Evolutionary conservation across 2,888 invertebrate genomes (phyloP), one percentile per base, ranked within the genome.

Genomic region (Tetrapedia diversipes): DNA sequence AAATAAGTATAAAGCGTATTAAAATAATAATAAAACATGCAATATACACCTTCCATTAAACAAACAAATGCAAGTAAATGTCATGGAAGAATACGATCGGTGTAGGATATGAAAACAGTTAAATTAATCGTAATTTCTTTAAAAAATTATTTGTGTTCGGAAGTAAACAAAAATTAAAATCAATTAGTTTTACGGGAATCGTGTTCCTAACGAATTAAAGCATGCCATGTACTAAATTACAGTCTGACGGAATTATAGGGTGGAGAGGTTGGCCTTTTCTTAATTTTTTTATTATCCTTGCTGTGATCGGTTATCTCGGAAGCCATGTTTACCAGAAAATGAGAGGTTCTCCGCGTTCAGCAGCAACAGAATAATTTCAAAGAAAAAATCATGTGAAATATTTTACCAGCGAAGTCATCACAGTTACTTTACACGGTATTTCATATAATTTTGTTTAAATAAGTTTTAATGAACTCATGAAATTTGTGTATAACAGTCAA

Each of bases 211-310:
- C 32, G 14, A 11, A 16, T 14, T 19, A 34, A 59, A 77, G 49
- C 71, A 89, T 85, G 86, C 81, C 80, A 56, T 86, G 87, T 56
- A 1, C 24, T 24, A 71, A 41, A 56, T 45, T 39, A 43, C 39
- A 57, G 19, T 37, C 56, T 8, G 37, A 24, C 1, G 19, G 51
- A 71, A 19, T 81, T 8, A 1, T 89, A 53, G 72, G 43, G 4
- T 90, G 89, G 90, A 43, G 27, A 4, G 87, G 87, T 22, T 90
- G 90, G 89, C 41, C 84, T 1, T 86, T 89, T 34, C 32, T 89
- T 61, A 89, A 75, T 72, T 86, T 88, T 39, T 39, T 90, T 11
- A 61, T 89, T n/a, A 39, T 87, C 32, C 41, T 83, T 0, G 68
- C 43, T 8, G 80, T 53, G 29, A 76, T 88, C n/a, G 70, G 37